Conservation (phyloP, 2,113 vertebrate species). For the Melanostigma gelatinosum region DNA sequence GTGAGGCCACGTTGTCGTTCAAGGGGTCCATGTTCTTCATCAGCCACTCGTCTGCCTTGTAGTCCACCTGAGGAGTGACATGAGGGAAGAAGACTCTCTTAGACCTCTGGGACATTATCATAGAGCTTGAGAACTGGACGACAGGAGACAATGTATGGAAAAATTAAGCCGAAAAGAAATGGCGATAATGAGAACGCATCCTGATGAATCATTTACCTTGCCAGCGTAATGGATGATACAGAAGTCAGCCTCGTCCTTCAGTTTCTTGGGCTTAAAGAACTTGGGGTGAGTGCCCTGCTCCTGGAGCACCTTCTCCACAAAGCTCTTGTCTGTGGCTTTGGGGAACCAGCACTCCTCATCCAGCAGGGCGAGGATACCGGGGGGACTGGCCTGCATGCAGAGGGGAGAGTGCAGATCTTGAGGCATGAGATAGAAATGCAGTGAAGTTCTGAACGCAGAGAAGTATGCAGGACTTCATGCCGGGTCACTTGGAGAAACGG, state of each 20-base stretch:
- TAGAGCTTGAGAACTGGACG: neutral
- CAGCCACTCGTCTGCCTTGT: constrained; percentile 97
- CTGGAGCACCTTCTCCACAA: constrained; percentile 97
- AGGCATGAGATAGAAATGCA: neutral
- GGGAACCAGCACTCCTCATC: constrained; percentile 99
- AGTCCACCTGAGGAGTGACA: constrained; percentile 89
- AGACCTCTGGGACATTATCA: neutral
- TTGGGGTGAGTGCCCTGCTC: constrained; percentile 96
- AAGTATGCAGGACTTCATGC: neutral
- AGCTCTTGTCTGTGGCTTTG: constrained; percentile 98
- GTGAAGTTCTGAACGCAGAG: neutral
- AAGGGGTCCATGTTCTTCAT: constrained; percentile 99
- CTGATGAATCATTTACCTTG: constrained; percentile 84
- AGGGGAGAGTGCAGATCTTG: neutral
- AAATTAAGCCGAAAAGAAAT: neutral
- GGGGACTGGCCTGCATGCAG: constrained; percentile 89
- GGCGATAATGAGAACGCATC: neutral
- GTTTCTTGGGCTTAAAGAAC: constrained; percentile 97
- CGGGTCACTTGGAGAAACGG: neutral
- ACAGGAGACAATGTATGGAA: neutral
- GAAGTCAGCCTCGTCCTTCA: constrained; percentile 98
- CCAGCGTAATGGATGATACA: constrained; percentile 98
- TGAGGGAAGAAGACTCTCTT: neutral
- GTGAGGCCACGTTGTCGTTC: constrained; percentile 94
- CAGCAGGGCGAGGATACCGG: constrained; percentile 94